Base-by-base conservation (phyloP, 2,888 invertebrate genomes). In the Thymelicus lineola region DNA sequence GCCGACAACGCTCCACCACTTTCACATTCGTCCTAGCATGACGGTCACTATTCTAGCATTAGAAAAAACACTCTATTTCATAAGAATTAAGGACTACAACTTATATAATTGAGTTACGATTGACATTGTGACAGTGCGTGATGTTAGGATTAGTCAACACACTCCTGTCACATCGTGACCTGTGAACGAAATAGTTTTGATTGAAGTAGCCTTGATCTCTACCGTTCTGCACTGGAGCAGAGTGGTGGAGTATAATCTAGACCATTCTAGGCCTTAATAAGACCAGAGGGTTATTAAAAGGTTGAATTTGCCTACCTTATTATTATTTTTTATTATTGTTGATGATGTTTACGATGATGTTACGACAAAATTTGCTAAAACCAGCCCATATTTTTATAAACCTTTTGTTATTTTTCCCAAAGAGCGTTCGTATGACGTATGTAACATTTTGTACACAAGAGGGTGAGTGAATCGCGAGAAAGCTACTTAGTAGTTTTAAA, bases 21-120 rank as follows among this genome's bases (percentile, higher is more conserved):
- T 89, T 90, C 88, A 88, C 88, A 86, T 85, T 83, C 82, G 78
- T 74, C 77, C 76, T 83, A 73, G 83, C 87, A 82, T 88, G 88
- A 88, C 87, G 82, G 83, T 84, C 84, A 79, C 75, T 76, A 75
- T 75, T 28, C 71, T 67, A 71, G 50, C 69, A 58, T 57, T 66
- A 35, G 9, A 69, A 59, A 75, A 36, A n/a, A n/a, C 14, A 61
- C 14, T 62, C 59, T 66, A 71, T 61, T 55, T 17, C 4, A 6
- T 45, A 17, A 6, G n/a, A 5, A 12, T 45, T 20, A 65, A 35
- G 46, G 57, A n/a, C 7, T 46, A 57, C 15, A 58, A 65, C 15
- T 14, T 17, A 1, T 53, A n/a, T 50, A 7, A 53, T 17, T 28
- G 57, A 57, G 17, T 17, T n/a, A 42, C 20, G 14, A 42, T 61